phyloP scores from a whole-genome alignment of 2,888 invertebrate species.

The Strigamia crassipes region DNA sequence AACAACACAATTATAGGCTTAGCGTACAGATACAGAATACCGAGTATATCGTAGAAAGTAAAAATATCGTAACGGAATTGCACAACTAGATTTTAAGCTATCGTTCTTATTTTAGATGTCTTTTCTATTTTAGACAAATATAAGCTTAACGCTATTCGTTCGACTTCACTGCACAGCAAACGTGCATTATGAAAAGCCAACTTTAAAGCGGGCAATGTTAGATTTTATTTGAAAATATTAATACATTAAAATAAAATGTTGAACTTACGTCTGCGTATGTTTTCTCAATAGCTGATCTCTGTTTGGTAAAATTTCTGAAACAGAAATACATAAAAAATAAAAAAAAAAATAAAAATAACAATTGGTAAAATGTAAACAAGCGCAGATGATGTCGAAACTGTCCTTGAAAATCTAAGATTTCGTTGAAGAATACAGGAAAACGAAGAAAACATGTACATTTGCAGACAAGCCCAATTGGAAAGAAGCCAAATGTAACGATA shows the following conservation, averaged over 20 bases:
- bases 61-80: background rate
- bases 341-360: background rate
- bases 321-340: conserved; percentile 50
- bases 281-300: conserved; percentile 89
- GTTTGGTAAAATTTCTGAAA: conserved; percentile 80
- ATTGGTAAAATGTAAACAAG: background rate
- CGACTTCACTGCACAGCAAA: background rate
- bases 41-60: background rate
- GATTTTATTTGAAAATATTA: background rate
- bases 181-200: background rate
- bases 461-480: conserved; percentile 6
- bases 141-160: too few relatives aligned
- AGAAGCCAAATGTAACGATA: background rate
- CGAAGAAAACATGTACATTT: background rate
- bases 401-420: background rate
- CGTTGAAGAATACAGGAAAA: background rate
- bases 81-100: background rate
- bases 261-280: conserved; percentile 85
- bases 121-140: too few relatives aligned
- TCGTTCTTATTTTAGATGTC: too few relatives aligned
- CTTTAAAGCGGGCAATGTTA: background rate
- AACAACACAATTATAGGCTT: background rate
- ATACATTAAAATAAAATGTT: background rate
- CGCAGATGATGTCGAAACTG: background rate
- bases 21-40: background rate